Base-by-base conservation (phyloP, 2,888 invertebrate species). In the Drosophila ezoana region DNA sequence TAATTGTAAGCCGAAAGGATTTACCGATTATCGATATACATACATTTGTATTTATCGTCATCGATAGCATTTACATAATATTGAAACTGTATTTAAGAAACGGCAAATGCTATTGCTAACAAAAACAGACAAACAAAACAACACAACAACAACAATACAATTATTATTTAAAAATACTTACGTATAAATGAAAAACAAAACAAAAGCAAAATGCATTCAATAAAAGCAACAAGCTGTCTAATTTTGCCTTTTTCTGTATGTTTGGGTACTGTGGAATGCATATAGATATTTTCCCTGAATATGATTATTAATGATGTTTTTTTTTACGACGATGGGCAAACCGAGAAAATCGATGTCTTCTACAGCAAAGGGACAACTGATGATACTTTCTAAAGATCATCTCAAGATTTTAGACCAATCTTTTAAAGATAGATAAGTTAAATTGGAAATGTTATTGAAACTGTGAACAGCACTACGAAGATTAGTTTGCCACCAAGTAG, bases 161-260 rank as follows among this genome's bases (percentile, higher is more conserved):
- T 54, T 57, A 78, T 56, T 67, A 78, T 75, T 66, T 67, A 78
- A 73, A 64, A 60, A 44, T 56, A 61, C 58, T 51, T 72, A 78
- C 54, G 57, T 63, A 60, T 57, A 63, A 73, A 44, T 60, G 51
- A 77, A 48, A 40, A 65, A 63, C 41, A 57, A 72, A 61, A 52
- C 38, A 58, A 62, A 58, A 65, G 54, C 61, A 32, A 57, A 72
- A 74, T 75, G 62, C 72, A 78, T 78, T 78, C 74, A 75, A 78
- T 75, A 78, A 78, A 72, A 56, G 59, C 61, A 67, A 56, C 10
- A 28, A 75, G 52, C 56, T 67, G 54, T 73, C 38, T 32, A 35
- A 58, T 43, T 53, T 20, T 3, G 2, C 9, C 5, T 14, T 45
- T 51, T 47, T 3, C 9, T 13, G 6, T 35, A 32, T 47, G 16